Evolutionary conservation across 2,888 invertebrate species (phyloP).

Genomic region (Drosophila mettleri): DNA sequence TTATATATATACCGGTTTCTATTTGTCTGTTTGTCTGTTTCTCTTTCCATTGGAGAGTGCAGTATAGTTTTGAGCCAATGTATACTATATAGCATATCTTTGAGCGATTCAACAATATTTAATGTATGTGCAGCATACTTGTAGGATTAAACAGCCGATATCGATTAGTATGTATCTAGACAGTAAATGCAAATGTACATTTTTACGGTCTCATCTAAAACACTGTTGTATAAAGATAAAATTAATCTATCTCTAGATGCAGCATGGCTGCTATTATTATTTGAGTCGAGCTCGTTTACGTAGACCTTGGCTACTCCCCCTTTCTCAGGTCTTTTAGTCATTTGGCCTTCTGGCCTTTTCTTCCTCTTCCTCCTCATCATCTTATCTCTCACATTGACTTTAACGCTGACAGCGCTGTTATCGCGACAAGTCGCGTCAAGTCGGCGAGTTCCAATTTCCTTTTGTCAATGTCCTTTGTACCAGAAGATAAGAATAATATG

Average conservation of each 20-base stretch:
- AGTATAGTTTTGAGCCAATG: background rate
- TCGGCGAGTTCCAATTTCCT: conserved; percentile 63
- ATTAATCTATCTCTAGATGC: conserved; percentile 5
- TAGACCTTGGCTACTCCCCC: background rate
- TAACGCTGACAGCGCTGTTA: conserved; percentile 24
- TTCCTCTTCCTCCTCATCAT: background rate
- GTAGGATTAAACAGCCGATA: background rate
- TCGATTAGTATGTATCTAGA: background rate
- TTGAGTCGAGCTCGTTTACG: conserved; percentile 8
- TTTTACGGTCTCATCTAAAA: background rate
- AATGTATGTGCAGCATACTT: conserved; percentile 7
- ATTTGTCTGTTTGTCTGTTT: too few relatives aligned
- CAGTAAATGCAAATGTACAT: background rate
- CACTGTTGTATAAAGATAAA: background rate
- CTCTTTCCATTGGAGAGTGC: too few relatives aligned
- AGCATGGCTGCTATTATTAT: conserved; percentile 7
- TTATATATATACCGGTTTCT: too few relatives aligned
- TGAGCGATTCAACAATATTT: background rate
- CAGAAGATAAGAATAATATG: conserved; percentile 63
- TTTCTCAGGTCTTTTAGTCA: background rate
- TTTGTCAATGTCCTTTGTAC: conserved; percentile 73
- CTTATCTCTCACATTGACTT: conserved; percentile 33
- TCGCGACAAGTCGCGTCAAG: conserved; percentile 27
- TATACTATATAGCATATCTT: conserved; percentile 4
- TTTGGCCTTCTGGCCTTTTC: background rate